A percentile compares a stretch with the other conserved stretches of the same genome.
Evolutionary conservation across 2,113 vertebrate genomes (phyloP).

Genomic region (Alosa alosa): DNA sequence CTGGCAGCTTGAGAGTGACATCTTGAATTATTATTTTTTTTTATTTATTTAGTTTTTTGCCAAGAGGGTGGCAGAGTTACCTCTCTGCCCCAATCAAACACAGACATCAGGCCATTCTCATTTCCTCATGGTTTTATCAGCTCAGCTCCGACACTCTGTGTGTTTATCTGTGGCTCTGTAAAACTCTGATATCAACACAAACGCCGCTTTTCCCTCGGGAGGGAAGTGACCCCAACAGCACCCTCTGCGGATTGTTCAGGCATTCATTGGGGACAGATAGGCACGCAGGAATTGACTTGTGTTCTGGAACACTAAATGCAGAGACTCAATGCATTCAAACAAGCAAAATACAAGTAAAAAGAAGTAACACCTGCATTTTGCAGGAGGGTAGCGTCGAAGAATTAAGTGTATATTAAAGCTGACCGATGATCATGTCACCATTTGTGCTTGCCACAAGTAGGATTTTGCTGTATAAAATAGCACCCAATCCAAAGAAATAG

Average conservation of each 20-base stretch:
- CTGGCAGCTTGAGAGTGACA: background rate
- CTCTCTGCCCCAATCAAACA: background rate
- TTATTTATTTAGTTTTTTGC: background rate
- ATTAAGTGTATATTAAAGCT: background rate
- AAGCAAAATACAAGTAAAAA: background rate
- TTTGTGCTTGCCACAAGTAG: background rate
- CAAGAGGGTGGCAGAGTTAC: background rate
- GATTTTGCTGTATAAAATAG: background rate
- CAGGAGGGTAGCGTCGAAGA: background rate
- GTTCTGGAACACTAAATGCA: background rate
- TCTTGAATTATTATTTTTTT: background rate
- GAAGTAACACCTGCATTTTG: background rate
- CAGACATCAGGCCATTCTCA: background rate
- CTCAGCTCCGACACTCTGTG: background rate
- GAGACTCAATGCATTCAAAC: background rate
- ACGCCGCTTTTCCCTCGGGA: background rate
- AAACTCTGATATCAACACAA: background rate
- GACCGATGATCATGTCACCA: background rate
- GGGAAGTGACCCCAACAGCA: background rate
- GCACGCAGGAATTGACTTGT: background rate
- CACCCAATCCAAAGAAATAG: background rate
- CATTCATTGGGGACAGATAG: background rate
- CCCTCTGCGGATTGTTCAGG: background rate
- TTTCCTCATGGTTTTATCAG: background rate
- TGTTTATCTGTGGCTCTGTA: background rate